Percentiles rank a stretch among this genome's conserved stretches.
phyloP scores from a whole-genome alignment of 2,888 invertebrate species.

The Heterodera filipjevi region DNA sequence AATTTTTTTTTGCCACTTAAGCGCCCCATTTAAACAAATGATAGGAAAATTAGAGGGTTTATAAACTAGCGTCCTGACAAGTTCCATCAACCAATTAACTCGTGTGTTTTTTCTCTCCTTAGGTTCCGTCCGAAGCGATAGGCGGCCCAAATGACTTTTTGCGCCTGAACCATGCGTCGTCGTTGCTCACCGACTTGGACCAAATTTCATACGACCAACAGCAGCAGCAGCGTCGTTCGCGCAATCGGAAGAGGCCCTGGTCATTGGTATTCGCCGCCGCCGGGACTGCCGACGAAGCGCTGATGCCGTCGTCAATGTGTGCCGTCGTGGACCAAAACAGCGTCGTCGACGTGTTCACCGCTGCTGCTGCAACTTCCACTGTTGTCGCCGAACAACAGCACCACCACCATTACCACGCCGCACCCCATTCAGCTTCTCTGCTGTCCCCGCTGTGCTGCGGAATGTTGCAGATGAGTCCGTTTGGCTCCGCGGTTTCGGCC shows the following conservation, averaged over 20 bases:
- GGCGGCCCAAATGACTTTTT: background rate
- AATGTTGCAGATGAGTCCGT: conserved; percentile 20
- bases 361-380: background rate
- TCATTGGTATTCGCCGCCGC: background rate
- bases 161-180: background rate
- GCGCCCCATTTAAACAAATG: no score
- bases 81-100: no score
- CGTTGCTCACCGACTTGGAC: conserved; percentile 12
- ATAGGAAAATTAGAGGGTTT: no score
- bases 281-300: background rate
- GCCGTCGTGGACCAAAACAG: background rate
- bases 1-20: no score
- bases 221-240: background rate
- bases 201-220: background rate
- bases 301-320: background rate
- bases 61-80: no score
- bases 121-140: background rate
- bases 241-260: conserved; percentile 13
- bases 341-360: background rate
- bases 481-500: background rate
- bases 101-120: no score
- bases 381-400: conserved; percentile 12
- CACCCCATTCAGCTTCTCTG: background rate
- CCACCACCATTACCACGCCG: background rate
- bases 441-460: conserved; percentile 29